Conservation (phyloP, 2,888 invertebrate genomes). For the Oxycera nigricornis region DNA sequence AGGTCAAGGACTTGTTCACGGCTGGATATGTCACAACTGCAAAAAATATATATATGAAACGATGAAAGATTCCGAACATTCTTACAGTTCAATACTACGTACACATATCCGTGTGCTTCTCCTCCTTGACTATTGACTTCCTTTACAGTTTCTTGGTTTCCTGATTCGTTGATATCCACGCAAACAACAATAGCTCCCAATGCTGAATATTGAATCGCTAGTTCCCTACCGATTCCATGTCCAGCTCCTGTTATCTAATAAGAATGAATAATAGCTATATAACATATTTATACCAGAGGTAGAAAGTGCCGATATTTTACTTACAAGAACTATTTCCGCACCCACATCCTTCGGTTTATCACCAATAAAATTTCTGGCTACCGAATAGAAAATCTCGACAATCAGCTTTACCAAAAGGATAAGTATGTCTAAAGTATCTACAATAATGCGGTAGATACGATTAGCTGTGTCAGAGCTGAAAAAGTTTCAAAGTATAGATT, state of each 20-base stretch:
- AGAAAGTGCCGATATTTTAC: conserved; percentile 51
- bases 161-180: conserved; percentile 76
- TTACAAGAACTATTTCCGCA: conserved; percentile 80
- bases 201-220: conserved; percentile 75
- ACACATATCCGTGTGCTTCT: conserved; percentile 63
- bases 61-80: not conserved
- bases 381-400: conserved; percentile 30
- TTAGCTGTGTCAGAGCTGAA: conserved; percentile 13
- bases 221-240: conserved; percentile 82
- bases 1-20: conserved; percentile 70
- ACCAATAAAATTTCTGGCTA: conserved; percentile 35
- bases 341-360: conserved; percentile 72
- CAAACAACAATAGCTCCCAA: conserved; percentile 77
- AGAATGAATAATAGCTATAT: too few relatives aligned
- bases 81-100: conserved; percentile 46
- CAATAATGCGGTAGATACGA: conserved; percentile 5
- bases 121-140: conserved; percentile 62
- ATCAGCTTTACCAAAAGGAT: conserved; percentile 28
- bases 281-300: not conserved
- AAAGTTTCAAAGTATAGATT: not conserved
- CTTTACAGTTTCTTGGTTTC: conserved; percentile 72
- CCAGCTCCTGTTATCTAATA: conserved; percentile 82
- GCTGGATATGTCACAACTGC: conserved; percentile 79
- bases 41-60: conserved; percentile 43
- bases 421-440: not conserved